These are phyloP conservation scores for Philotrypesis tridentata DNA, from an alignment of 1,140 invertebrate genomes.

Conservation along the genomic window DNA sequence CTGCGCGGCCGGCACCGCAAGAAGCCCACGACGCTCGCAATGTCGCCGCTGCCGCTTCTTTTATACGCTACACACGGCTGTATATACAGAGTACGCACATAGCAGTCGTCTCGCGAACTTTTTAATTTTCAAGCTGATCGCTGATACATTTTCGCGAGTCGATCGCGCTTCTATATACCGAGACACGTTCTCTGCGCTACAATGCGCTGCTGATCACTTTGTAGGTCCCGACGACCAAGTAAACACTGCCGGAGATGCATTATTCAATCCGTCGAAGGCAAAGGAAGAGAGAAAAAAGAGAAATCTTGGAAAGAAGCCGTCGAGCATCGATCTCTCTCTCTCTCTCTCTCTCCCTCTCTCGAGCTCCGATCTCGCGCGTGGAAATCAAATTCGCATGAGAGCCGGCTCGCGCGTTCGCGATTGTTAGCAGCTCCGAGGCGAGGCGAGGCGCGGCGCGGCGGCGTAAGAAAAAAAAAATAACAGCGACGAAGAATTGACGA, in stretches of 20 bases:
- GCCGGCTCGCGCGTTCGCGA: background rate
- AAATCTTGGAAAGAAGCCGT: background rate
- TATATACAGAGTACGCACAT: too few species aligned
- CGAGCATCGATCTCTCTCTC: background rate
- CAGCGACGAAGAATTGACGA: background rate
- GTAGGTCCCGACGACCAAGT: slow-evolving; percentile 21
- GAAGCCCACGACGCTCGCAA: slow-evolving; percentile 53
- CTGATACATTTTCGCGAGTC: too few species aligned
- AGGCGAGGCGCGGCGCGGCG: too few species aligned
- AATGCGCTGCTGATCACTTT: background rate
- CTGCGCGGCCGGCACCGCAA: slow-evolving; percentile 42
- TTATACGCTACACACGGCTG: too few species aligned
- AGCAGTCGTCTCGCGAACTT: background rate
- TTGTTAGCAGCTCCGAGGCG: background rate
- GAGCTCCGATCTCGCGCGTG: too few species aligned
- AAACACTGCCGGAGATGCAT: slow-evolving; percentile 28
- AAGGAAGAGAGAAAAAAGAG: background rate
- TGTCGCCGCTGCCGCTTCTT: background rate
- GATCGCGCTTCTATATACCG: background rate
- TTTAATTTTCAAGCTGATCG: background rate
- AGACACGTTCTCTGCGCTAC: background rate
- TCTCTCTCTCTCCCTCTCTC: background rate
- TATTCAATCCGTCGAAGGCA: background rate
- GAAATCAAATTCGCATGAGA: background rate
- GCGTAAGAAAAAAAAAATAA: background rate